phyloP scores from a whole-genome alignment of 2,888 invertebrate species.

The Lasius platythorax region DNA sequence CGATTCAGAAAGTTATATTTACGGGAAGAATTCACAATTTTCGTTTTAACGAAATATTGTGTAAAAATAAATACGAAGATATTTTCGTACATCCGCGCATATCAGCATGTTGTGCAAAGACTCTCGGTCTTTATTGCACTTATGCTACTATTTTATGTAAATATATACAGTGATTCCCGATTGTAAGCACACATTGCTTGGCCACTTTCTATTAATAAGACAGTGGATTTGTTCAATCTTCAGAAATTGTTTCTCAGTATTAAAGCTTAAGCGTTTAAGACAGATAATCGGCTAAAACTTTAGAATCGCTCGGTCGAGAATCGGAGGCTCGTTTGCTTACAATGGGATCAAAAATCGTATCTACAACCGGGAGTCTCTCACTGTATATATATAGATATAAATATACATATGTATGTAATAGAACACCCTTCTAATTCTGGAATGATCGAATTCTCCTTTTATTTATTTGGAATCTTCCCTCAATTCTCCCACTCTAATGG shows the following conservation, averaged over 20 bases:
- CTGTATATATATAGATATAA: background rate
- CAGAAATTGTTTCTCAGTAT: background rate
- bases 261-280: background rate
- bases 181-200: background rate
- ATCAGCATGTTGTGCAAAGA: background rate
- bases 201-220: background rate
- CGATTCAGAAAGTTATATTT: background rate
- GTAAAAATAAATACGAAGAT: background rate
- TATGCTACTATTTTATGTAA: constrained; percentile 12
- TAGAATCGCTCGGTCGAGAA: background rate
- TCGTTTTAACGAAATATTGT: background rate
- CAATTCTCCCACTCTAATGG: constrained; percentile 1
- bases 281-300: background rate
- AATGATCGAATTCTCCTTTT: constrained; percentile 1
- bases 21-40: background rate
- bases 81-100: background rate
- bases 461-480: background rate
- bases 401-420: background rate
- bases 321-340: background rate
- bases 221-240: background rate
- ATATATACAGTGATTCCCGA: background rate
- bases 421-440: constrained; percentile 5
- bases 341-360: background rate
- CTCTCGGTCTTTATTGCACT: background rate
- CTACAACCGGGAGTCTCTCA: background rate